Evolutionary conservation across 2,113 vertebrate genomes (phyloP), one percentile per base, ranked within the genome.

Genomic region (Eulemur macaco): DNA sequence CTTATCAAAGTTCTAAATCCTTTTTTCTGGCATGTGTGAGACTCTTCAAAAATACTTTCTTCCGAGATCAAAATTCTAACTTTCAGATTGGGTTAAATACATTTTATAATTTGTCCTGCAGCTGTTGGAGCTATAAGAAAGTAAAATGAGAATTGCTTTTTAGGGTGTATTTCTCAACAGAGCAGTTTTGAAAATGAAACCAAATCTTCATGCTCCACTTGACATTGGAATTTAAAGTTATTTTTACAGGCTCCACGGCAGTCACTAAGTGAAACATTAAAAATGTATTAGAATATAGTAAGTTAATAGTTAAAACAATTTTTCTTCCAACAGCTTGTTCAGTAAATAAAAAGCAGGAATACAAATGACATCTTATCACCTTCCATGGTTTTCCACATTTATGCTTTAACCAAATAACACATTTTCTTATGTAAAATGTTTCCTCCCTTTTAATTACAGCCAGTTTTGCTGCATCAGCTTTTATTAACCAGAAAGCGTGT

Each of bases 111-210:
- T 95, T 63, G 12, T 96, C 95, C 64, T n/a, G 86, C 98, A 97
- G 98, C 98, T 98, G 98, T 97, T 68, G 58, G 52, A 88, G 81
- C 47, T 94, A 25, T 87, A 58, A 86, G 27, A 21, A 91, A 73
- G 97, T 97, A 98, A 97, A 97, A 86, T 68, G 98, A 97, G 97
- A 97, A 93, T 95, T 81, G 88, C 97, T 91, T 96, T 97, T 96
- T 95, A 96, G 93, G 91, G 82, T 15, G 18, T 94, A 97, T 93
- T 91, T 96, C 95, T 97, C 89, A 96, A 88, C 93, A 86, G 89
- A 95, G 76, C 69, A 95, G 91, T 97, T 97, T 94, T 95, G 97
- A 96, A 96, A 98, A 98, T 97, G 97, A 98, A 98, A 98, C 98
- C 89, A 37, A 96, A 98, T 97, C 90, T 97, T 95, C 96, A 95